Evolutionary conservation across 2,888 invertebrate species (phyloP).

Genomic region (Chrysina gloriosa): DNA sequence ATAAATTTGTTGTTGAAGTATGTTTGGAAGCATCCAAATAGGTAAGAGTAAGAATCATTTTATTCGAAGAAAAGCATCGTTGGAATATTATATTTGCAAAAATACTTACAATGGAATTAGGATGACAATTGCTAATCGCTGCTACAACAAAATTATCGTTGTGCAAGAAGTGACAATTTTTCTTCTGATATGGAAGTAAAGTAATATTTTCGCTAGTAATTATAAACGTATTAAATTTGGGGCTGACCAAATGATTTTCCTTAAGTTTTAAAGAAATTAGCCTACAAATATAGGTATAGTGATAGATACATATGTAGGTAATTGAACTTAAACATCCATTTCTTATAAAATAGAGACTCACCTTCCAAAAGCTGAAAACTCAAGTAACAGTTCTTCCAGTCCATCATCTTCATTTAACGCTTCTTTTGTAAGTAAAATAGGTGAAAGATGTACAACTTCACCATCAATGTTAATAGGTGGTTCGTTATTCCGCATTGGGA

Average conservation of each 20-base stretch:
- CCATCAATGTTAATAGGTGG: constrained; percentile 62
- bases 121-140: constrained; percentile 75
- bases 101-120: constrained; percentile 71
- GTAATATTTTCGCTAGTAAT: constrained; percentile 63
- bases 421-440: constrained; percentile 64
- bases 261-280: constrained; percentile 72
- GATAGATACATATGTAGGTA: too few relatives aligned
- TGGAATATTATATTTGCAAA: neutral
- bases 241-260: constrained; percentile 73
- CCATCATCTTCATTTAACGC: constrained; percentile 58
- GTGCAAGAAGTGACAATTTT: constrained; percentile 76
- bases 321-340: too few relatives aligned
- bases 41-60: too few relatives aligned
- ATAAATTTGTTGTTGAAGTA: neutral
- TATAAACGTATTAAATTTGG: constrained; percentile 73
- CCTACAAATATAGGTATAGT: constrained; percentile 58
- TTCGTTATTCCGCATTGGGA: neutral
- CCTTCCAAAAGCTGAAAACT: constrained; percentile 73
- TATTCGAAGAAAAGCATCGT: too few relatives aligned
- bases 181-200: constrained; percentile 54
- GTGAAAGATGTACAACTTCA: constrained; percentile 73
- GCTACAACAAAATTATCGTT: constrained; percentile 70
- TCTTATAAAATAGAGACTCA: constrained; percentile 55
- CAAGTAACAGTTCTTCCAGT: constrained; percentile 68
- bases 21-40: too few relatives aligned